A percentile compares a stretch with the other conserved stretches of the same genome.
Conservation (phyloP, 2,888 invertebrate species). For the Elmis aenea region DNA sequence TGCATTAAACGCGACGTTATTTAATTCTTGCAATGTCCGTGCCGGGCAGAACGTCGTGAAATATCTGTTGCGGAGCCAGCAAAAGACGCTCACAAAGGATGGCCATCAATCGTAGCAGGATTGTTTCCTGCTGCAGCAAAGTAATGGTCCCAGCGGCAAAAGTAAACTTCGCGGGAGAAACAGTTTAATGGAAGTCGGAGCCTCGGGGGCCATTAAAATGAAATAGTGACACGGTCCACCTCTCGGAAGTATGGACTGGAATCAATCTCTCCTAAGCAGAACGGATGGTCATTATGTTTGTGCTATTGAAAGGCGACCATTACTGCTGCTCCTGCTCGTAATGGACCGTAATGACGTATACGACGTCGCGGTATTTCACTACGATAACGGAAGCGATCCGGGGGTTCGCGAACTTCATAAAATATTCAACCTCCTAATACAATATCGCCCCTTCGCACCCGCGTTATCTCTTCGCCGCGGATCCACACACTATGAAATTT, state of each 20-base stretch:
- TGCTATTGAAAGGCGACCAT: slow-evolving; percentile 28
- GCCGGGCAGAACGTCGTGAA: too few species aligned
- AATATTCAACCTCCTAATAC: slow-evolving; percentile 52
- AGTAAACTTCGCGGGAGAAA: slow-evolving; percentile 50
- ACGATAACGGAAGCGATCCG: slow-evolving; percentile 19
- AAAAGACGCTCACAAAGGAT: slow-evolving; percentile 40
- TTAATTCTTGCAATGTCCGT: too few species aligned
- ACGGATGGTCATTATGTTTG: slow-evolving; percentile 40
- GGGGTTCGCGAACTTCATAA: slow-evolving; percentile 39
- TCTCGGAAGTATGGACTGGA: slow-evolving; percentile 36
- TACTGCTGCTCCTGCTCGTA: slow-evolving; percentile 36
- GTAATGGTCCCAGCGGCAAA: slow-evolving; percentile 50
- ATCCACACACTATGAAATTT: slow-evolving; percentile 32
- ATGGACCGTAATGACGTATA: slow-evolving; percentile 40
- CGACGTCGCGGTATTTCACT: slow-evolving; percentile 6
- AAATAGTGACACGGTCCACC: slow-evolving; percentile 46
- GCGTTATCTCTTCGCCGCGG: slow-evolving; percentile 26
- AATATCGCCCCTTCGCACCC: slow-evolving; percentile 43
- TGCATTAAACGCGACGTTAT: too few species aligned
- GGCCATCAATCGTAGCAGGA: slow-evolving; percentile 47
- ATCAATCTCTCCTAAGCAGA: slow-evolving; percentile 43
- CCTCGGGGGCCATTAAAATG: slow-evolving; percentile 56
- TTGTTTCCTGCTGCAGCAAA: slow-evolving; percentile 51
- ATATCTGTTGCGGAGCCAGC: slow-evolving; percentile 42
- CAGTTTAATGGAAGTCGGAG: slow-evolving; percentile 56